These are phyloP conservation scores for Ceramica pisi DNA, from an alignment of 2,888 invertebrate species.

Conservation along the genomic window DNA sequence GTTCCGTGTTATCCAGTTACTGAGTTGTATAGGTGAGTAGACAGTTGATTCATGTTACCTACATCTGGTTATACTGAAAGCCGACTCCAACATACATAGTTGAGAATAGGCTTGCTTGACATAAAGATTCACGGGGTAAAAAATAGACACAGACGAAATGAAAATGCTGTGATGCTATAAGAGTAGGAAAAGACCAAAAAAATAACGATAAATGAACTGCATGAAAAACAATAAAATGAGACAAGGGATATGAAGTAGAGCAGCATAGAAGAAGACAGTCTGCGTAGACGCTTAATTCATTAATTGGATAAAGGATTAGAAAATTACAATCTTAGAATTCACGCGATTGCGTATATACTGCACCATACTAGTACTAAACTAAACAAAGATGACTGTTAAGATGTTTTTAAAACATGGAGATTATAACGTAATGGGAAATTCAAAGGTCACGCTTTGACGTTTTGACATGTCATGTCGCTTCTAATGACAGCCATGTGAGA, in stretches of 20 bases:
- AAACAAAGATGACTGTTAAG: conserved; percentile 3
- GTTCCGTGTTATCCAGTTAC: too few relatives aligned
- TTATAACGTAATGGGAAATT: conserved; percentile 21
- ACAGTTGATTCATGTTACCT: too few relatives aligned
- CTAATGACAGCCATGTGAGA: conserved; percentile 25
- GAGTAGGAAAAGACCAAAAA: background rate
- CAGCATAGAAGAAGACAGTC: background rate
- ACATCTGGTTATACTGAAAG: too few relatives aligned
- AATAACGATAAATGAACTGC: background rate
- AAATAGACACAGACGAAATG: background rate
- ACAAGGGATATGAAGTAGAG: background rate
- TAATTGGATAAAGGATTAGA: too few relatives aligned
- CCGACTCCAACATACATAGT: too few relatives aligned
- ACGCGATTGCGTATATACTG: background rate
- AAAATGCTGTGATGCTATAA: background rate
- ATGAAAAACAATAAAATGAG: background rate
- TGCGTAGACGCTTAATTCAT: background rate
- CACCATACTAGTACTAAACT: background rate
- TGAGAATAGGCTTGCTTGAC: background rate
- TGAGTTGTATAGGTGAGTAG: too few relatives aligned
- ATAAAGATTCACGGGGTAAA: background rate
- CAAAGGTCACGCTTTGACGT: conserved; percentile 30
- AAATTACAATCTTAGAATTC: background rate
- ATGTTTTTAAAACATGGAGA: conserved; percentile 8
- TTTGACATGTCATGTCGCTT: conserved; percentile 27